phyloP scores from a whole-genome alignment of 1,140 invertebrate genomes.

The Sycophila sp. region DNA sequence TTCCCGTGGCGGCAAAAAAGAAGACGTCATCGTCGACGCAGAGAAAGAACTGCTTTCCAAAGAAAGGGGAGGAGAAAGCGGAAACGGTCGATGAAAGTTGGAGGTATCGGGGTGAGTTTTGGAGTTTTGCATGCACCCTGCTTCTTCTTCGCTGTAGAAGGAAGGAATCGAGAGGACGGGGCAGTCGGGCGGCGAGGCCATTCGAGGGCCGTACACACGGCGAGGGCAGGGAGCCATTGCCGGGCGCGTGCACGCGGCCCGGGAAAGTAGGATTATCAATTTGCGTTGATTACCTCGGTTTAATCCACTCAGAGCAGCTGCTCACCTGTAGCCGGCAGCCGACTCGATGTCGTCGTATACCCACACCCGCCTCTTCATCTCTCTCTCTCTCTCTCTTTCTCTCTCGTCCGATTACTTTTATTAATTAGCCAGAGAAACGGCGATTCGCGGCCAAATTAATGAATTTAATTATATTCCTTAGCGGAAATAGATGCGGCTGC shows the following conservation, averaged over 20 bases:
- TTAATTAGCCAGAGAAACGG: conserved; percentile 53
- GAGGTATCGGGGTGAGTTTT: not conserved
- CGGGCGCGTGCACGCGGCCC: not conserved
- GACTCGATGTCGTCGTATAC: not conserved
- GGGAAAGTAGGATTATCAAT: conserved; percentile 61
- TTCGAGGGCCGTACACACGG: not conserved
- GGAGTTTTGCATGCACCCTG: conserved; percentile 16
- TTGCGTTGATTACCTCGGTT: conserved; percentile 62
- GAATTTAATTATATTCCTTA: conserved; percentile 52
- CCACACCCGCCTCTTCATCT: conserved; percentile 25
- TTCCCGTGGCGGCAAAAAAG: too few relatives aligned
- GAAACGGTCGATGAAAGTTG: not conserved
- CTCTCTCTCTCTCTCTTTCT: conserved; percentile 35
- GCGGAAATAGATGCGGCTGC: not conserved
- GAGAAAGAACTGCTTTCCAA: not conserved
- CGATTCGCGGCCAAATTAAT: conserved; percentile 47
- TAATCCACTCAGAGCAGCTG: conserved; percentile 62
- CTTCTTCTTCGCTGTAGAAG: not conserved
- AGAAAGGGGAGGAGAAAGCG: conserved; percentile 1
- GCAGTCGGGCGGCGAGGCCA: not conserved
- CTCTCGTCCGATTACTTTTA: conserved; percentile 61
- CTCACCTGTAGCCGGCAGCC: conserved; percentile 52
- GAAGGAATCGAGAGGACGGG: not conserved
- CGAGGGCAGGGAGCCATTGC: conserved; percentile 3
- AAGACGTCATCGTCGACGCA: not conserved